Base-by-base conservation (phyloP, 2,888 invertebrate genomes). In the Cordilura impudica region DNA sequence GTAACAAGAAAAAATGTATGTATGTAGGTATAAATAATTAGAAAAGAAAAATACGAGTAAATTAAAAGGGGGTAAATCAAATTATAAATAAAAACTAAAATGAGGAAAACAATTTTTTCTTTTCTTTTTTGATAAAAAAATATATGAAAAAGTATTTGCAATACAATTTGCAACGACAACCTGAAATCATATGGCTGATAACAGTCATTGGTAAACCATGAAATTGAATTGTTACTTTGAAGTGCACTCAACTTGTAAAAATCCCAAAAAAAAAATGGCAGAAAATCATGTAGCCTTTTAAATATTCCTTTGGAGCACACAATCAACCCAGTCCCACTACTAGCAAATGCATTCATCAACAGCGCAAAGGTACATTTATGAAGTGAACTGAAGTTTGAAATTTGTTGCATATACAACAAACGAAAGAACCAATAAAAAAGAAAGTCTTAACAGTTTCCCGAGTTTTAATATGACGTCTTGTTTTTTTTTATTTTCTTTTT, bases 211-310 rank as follows among this genome's bases (percentile, higher is more conserved):
- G 63, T 26, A 56, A 75, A 79, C 63, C 79, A 79, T 79, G 79
- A 79, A 79, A 79, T 79, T 75, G 71, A 79, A 75, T 79, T 79
- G 79, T 79, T 79, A 79, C 75, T 79, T 79, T 79, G 79, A 79
- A 79, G 79, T 79, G 79, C 79, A 79, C 79, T 75, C 79, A 67
- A 63, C 67, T 72, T 67, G 2, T 45, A 66, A 75, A 79, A 75
- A 78, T 70, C 21, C 45, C 35, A 29, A 47, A 63, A 26, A 19
- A 61, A 74, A 16, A 72, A 45, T 2, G 5, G 14, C 0, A 51
- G 19, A 21, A 56, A 58, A 65, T 18, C 4, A 61, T 61, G 67
- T 60, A 61, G 67, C 19, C 66, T 60, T 66, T 60, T 35, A 39
- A 26, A 67, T 49, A 74, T 66, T 66, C 35, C 35, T 39, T 39